Conservation (phyloP, 2,797 vertebrate genomes). For the Sebastes miniatus region DNA sequence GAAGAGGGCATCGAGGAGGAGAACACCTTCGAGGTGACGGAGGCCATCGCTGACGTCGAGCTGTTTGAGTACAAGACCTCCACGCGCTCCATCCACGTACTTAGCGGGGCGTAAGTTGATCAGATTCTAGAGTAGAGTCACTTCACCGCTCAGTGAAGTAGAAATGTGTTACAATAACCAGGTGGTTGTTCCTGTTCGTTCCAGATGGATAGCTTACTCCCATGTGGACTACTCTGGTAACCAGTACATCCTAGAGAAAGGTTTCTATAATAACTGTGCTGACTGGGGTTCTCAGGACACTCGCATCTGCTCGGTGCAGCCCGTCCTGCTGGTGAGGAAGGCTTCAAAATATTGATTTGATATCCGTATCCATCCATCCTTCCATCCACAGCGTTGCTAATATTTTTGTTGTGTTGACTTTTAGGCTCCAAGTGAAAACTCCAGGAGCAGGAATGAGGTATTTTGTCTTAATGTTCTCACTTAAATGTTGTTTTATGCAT, state of each 20-base stretch:
- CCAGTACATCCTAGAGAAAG: slow-evolving; percentile 95
- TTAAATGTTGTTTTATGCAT: background rate
- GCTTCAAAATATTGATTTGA: background rate
- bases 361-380: too few species aligned
- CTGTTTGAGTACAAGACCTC: slow-evolving; percentile 78
- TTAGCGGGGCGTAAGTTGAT: slow-evolving; percentile 89
- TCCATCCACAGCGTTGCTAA: background rate
- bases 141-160: background rate
- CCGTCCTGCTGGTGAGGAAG: slow-evolving; percentile 86
- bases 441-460: slow-evolving; percentile 61
- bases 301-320: slow-evolving; percentile 89
- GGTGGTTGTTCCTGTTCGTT: background rate
- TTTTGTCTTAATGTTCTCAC: background rate
- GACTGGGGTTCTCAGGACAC: slow-evolving; percentile 91
- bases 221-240: slow-evolving; percentile 91
- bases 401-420: slow-evolving; percentile 22
- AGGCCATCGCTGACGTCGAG: slow-evolving; percentile 87
- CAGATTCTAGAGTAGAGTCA: too few species aligned
- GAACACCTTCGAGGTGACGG: slow-evolving; percentile 85
- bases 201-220: slow-evolving; percentile 93
- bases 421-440: slow-evolving; percentile 66
- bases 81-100: slow-evolving; percentile 89
- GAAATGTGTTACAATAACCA: background rate
- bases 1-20: slow-evolving; percentile 82
- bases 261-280: slow-evolving; percentile 89